Evolutionary conservation across 1,140 invertebrate species (phyloP), one percentile per base, ranked within the genome.

Genomic region (Atta cephalotes): DNA sequence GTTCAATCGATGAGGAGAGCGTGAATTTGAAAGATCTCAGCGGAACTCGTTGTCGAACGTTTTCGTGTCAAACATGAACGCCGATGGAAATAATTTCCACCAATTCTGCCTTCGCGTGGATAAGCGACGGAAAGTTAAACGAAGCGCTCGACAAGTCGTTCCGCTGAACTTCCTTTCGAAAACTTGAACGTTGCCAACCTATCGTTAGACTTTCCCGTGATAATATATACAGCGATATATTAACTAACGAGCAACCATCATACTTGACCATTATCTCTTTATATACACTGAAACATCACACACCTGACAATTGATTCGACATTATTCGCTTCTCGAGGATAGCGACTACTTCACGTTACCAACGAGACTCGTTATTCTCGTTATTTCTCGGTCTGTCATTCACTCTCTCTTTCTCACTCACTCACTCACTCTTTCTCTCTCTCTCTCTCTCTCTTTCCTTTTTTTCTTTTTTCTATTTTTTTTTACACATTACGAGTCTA

Each of bases 151-250:
- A 76, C 56, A 63, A 62, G 45, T 28, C 49, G n/a, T 25, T 68
- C 62, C 31, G 16, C 45, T 31, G 28, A 21, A 51, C 66, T 68
- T 74, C 25, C 71, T 62, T 25, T 62, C 53, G 68, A 62, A 60
- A 82, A 74, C 70, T 51, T 58, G 25, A 74, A 62, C 39, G 45
- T 45, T 45, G 53, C 49, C 80, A 49, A 56, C 72, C 68, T 87
- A 78, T 56, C 78, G n/a, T 70, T 80, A 85, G 39, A 78, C 74
- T 80, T 68, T 77, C 79, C 35, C 70, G 86, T 85, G 80, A 85
- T 85, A 90, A 87, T 91, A 91, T 91, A 78, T 91, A 91, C 91
- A 91, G 86, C 60, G 80, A 87, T 85, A 91, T 85, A 91, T 89
- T 88, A 88, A 74, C 90, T 91, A 91, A 91, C 90, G 88, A 88